A percentile compares a stretch with the other conserved stretches of the same genome.
Conservation (phyloP, 2,888 invertebrate species). For the Hemithea aestivaria region DNA sequence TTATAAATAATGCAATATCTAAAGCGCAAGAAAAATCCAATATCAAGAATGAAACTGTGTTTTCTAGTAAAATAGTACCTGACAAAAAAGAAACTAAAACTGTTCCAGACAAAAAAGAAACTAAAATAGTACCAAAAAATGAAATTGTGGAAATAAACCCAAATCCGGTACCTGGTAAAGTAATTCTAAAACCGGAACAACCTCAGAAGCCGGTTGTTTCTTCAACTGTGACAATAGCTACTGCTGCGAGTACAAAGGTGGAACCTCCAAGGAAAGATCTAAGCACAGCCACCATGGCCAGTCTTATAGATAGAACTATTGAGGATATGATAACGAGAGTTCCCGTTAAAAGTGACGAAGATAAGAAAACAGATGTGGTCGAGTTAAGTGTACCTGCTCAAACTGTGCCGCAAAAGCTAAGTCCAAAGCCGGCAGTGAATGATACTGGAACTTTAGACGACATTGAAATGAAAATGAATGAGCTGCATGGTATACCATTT, state of each 20-base stretch:
- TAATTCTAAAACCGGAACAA: slow-evolving; percentile 9
- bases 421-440: slow-evolving; percentile 25
- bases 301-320: slow-evolving; percentile 67
- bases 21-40: slow-evolving; percentile 53
- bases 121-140: slow-evolving; percentile 28
- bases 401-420: slow-evolving; percentile 28
- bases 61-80: slow-evolving; percentile 42
- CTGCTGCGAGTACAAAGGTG: slow-evolving; percentile 10
- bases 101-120: slow-evolving; percentile 24
- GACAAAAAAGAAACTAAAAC: slow-evolving; percentile 29
- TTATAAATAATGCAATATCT: slow-evolving; percentile 38
- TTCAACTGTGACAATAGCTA: slow-evolving; percentile 15
- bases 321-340: slow-evolving; percentile 64
- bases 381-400: slow-evolving; percentile 27
- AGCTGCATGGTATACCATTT: slow-evolving; percentile 66
- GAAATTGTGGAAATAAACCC: slow-evolving; percentile 21
- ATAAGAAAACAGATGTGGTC: slow-evolving; percentile 29
- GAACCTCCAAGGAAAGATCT: slow-evolving; percentile 45
- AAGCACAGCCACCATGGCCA: slow-evolving; percentile 45
- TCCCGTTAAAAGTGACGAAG: slow-evolving; percentile 38
- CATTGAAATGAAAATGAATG: slow-evolving; percentile 73
- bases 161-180: slow-evolving; percentile 9
- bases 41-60: slow-evolving; percentile 51
- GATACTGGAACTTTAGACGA: slow-evolving; percentile 44
- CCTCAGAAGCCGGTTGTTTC: slow-evolving; percentile 3